Evolutionary conservation across 2,888 invertebrate genomes (phyloP).

Genomic region (Drosophila bunnanda): DNA sequence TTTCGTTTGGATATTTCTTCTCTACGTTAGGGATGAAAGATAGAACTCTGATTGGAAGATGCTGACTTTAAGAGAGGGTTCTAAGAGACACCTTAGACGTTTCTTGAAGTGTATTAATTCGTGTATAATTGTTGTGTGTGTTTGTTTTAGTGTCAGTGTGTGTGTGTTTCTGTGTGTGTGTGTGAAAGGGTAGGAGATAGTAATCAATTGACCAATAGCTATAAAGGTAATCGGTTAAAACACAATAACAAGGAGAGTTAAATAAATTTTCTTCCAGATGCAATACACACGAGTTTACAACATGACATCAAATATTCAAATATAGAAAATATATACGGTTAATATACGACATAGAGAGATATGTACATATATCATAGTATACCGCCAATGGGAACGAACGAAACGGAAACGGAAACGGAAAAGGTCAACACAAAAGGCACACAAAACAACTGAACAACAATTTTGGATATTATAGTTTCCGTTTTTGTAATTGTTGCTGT

Average conservation of each 20-base stretch:
- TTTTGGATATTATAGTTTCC: constrained; percentile 51
- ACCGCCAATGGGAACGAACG: constrained; percentile 53
- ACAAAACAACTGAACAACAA: constrained; percentile 37
- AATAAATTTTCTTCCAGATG: constrained; percentile 61
- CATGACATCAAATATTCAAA: constrained; percentile 68
- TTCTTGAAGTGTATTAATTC: constrained; percentile 36
- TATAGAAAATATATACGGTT: constrained; percentile 52
- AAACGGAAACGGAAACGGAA: constrained; percentile 21
- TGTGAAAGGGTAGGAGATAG: constrained; percentile 39
- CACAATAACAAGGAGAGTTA: constrained; percentile 62
- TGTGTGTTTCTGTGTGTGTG: constrained; percentile 30
- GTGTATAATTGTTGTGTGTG: constrained; percentile 10
- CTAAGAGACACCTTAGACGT: constrained; percentile 49
- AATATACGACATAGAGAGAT: constrained; percentile 58
- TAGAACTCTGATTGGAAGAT: constrained; percentile 19
- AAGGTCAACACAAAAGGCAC: constrained; percentile 48
- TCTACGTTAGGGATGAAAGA: constrained; percentile 15
- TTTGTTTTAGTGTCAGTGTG: constrained; percentile 31
- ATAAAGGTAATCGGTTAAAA: constrained; percentile 65
- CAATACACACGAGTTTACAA: constrained; percentile 74
- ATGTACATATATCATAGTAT: constrained; percentile 54
- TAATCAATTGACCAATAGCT: constrained; percentile 71
- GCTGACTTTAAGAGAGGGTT: constrained; percentile 18
- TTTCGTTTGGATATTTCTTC: neutral
- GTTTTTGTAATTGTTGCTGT: constrained; percentile 33